Base-by-base conservation (phyloP, 2,113 vertebrate genomes). In the Dasyornis broadbenti region DNA sequence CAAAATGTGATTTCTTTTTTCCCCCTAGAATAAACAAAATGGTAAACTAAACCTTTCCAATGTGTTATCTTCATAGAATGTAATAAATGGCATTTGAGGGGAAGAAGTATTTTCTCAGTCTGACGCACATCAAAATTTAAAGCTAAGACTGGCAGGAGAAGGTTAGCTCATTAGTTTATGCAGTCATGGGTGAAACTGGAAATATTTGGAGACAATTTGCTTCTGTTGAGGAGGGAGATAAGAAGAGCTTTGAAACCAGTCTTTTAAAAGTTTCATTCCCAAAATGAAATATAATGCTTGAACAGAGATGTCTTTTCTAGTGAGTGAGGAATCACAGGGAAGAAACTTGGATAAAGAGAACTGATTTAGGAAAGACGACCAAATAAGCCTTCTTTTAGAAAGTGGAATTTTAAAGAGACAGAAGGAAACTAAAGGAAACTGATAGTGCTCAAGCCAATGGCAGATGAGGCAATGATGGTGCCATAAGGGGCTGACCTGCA, bases 161-260 rank as follows among this genome's bases (percentile, higher is more conserved):
- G 89, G 31, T 75, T 89, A 84, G 40, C 77, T 94, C 83, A 89
- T 94, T 95, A 94, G 61, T 94, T 84, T 86, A 47, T 50, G n/a
- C 52, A 89, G 86, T 95, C 91, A 84, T 86, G 57, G 86, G 80
- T 86, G 91, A 95, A 92, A 45, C 68, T 93, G 79, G 82, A 95
- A 97, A 94, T 88, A 92, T 77, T 95, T 88, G 78, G 85, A 82
- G 94, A 83, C 90, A 92, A 93, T 95, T 92, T 92, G 45, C 63
- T 40, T 82, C 71, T 90, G 28, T 86, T 90, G 63, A 94, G 59
- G 27, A 95, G 71, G 14, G 68, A 92, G 92, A 93, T 96, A 93
- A 95, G 90, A 96, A 96, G 92, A 95, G 88, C 90, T 97, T 84
- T 70, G 59, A 93, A 94, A 93, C 9, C 31, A 65, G 22, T 20